phyloP scores from a whole-genome alignment of 2,888 invertebrate genomes.

The Lepidochitona cinerea region DNA sequence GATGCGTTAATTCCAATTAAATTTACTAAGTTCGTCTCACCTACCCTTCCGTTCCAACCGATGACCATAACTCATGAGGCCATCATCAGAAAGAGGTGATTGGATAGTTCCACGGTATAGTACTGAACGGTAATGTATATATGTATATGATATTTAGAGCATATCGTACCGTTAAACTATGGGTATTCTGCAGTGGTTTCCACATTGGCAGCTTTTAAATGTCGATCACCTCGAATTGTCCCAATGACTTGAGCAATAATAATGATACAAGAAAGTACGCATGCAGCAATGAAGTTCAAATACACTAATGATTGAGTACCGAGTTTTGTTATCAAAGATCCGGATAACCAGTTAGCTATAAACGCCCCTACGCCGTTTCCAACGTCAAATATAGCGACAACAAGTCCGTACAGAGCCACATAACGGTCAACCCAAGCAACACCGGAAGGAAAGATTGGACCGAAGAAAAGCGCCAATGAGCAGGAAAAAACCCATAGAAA shows the following conservation, averaged over 20 bases:
- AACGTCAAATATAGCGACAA: conserved; percentile 30
- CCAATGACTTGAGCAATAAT: neutral
- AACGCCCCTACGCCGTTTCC: conserved; percentile 31
- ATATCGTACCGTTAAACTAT: too few relatives aligned
- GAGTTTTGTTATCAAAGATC: conserved; percentile 25
- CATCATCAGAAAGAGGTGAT: too few relatives aligned
- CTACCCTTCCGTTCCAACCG: too few relatives aligned
- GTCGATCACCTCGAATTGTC: neutral
- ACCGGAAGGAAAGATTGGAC: conserved; percentile 35
- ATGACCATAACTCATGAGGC: too few relatives aligned
- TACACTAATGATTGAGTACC: conserved; percentile 34
- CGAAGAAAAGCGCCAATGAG: conserved; percentile 27
- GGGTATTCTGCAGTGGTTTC: too few relatives aligned
- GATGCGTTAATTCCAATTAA: too few relatives aligned
- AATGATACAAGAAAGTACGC: neutral
- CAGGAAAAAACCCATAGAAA: conserved; percentile 33
- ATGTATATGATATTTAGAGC: too few relatives aligned
- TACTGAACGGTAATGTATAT: too few relatives aligned
- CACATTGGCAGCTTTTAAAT: too few relatives aligned
- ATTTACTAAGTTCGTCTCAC: too few relatives aligned
- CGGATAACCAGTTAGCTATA: conserved; percentile 31
- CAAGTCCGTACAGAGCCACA: conserved; percentile 33
- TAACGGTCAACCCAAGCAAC: conserved; percentile 37
- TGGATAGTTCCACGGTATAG: too few relatives aligned
- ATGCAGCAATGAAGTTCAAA: neutral